Percentiles rank a stretch among this genome's conserved stretches.
Conservation (phyloP, 2,888 invertebrate genomes). For the Nomada ferruginata region DNA sequence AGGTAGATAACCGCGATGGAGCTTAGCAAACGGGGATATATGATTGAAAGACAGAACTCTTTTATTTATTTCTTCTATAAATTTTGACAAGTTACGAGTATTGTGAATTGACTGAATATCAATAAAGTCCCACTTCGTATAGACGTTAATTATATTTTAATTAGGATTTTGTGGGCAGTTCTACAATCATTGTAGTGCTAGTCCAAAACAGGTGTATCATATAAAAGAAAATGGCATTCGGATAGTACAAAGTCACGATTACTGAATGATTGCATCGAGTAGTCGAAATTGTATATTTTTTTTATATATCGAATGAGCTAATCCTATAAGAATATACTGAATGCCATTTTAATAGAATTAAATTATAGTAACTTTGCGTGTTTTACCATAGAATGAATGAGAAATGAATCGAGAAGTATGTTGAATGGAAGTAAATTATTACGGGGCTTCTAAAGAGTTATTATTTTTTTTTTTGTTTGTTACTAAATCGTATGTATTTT, state of each 20-base stretch:
- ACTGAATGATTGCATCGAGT: slow-evolving; percentile 81
- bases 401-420: slow-evolving; percentile 59
- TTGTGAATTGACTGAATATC: slow-evolving; percentile 71
- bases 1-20: slow-evolving; percentile 18
- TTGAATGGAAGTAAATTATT: slow-evolving; percentile 70
- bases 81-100: slow-evolving; percentile 59
- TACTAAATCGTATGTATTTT: slow-evolving; percentile 40
- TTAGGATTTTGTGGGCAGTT: slow-evolving; percentile 77
- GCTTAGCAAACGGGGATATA: slow-evolving; percentile 26
- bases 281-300: slow-evolving; percentile 84
- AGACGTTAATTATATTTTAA: slow-evolving; percentile 81
- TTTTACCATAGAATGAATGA: slow-evolving; percentile 73
- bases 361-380: slow-evolving; percentile 79
- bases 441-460: slow-evolving; percentile 76
- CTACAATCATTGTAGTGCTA: slow-evolving; percentile 74
- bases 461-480: slow-evolving; percentile 41
- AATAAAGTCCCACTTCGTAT: slow-evolving; percentile 72
- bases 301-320: slow-evolving; percentile 82
- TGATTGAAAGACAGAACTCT: slow-evolving; percentile 7
- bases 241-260: slow-evolving; percentile 83
- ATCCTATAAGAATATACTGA: slow-evolving; percentile 82
- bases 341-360: slow-evolving; percentile 83
- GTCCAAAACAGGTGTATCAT: slow-evolving; percentile 78
- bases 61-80: slow-evolving; percentile 48
- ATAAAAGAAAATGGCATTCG: slow-evolving; percentile 83